These are phyloP conservation scores for Drosophila oshimai DNA, from an alignment of 1,140 invertebrate genomes.

Conservation along the genomic window DNA sequence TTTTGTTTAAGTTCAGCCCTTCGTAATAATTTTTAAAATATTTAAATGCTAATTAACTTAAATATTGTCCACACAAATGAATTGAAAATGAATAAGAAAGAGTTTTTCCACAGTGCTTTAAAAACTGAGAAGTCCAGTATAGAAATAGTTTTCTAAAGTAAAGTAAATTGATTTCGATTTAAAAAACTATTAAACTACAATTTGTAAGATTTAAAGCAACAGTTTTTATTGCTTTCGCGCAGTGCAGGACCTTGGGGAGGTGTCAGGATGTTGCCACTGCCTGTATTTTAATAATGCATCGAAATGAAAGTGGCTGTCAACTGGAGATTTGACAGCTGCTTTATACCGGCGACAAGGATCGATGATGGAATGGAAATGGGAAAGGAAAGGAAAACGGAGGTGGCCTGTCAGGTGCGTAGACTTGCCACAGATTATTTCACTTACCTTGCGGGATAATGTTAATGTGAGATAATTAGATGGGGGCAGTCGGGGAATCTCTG, in stretches of 20 bases:
- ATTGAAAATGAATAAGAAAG: too few relatives aligned
- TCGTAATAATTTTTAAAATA: too few relatives aligned
- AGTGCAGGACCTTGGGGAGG: slow-evolving; percentile 37
- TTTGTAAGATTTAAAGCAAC: too few relatives aligned
- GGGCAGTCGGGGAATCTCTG: slow-evolving; percentile 9
- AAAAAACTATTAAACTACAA: too few relatives aligned
- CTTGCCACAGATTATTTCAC: slow-evolving; percentile 53
- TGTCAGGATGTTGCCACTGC: slow-evolving; percentile 74
- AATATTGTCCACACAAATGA: too few relatives aligned
- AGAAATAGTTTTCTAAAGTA: too few relatives aligned
- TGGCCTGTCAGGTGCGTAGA: slow-evolving; percentile 53
- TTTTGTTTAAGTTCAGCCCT: too few relatives aligned
- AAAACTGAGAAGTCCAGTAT: too few relatives aligned
- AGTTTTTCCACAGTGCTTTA: too few relatives aligned
- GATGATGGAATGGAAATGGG: slow-evolving; percentile 55
- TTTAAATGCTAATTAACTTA: too few relatives aligned
- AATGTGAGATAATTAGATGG: slow-evolving; percentile 46
- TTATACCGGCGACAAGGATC: slow-evolving; percentile 63
- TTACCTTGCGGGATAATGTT: slow-evolving; percentile 45
- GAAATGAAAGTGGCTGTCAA: slow-evolving; percentile 80
- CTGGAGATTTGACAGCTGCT: slow-evolving; percentile 56
- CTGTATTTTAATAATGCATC: slow-evolving; percentile 77
- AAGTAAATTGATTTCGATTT: too few relatives aligned
- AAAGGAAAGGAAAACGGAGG: not conserved
- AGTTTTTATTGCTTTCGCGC: slow-evolving; percentile 8